Evolutionary conservation across 1,140 invertebrate genomes (phyloP), one percentile per base, ranked within the genome.

Genomic region (Bombus fervidus): DNA sequence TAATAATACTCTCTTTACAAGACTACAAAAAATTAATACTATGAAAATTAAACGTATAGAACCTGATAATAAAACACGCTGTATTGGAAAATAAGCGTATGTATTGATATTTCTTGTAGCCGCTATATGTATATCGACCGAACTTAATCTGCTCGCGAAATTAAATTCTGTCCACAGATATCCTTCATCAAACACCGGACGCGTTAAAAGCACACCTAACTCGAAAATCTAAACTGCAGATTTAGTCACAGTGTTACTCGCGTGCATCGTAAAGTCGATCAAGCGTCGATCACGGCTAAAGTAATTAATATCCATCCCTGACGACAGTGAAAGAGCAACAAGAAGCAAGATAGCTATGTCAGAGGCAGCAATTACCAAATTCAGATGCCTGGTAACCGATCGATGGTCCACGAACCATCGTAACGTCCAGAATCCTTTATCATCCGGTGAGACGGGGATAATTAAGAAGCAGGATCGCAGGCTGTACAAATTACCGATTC

Each of bases 401-500:
- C 77, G 41, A 43, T 62, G 34, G 22, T 25, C 62, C 28, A 25
- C 62, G 57, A 62, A n/a, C 39, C 53, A 59, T 72, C 71, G 57
- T 75, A 74, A 47, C 76, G 39, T 1, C 10, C 10, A 1, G 12
- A 22, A 31, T 57, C 28, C 81, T 77, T 76, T 74, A 57, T 83
- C 66, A 72, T 41, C 57, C 34, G 41, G 0, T 9, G n/a, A 80
- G 37, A 79, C 79, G 76, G 22, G 13, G 66, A 75, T 90, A 90
- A 88, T 90, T 90, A 90, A 88, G 57, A 53, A 88, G 37, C 47
- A 72, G 68, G 72, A 88, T 85, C 84, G 74, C 79, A 68, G 71
- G 41, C 57, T 69, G 22, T 72, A 85, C 84, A 78, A 91, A 90
- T 88, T 88, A 89, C 72, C 79, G 83, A 88, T 89, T 89, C 90